A percentile compares a stretch with the other conserved stretches of the same genome.
These are phyloP conservation scores for Neodiprion virginianus DNA, from an alignment of 1,140 invertebrate genomes.

Conservation along the genomic window DNA sequence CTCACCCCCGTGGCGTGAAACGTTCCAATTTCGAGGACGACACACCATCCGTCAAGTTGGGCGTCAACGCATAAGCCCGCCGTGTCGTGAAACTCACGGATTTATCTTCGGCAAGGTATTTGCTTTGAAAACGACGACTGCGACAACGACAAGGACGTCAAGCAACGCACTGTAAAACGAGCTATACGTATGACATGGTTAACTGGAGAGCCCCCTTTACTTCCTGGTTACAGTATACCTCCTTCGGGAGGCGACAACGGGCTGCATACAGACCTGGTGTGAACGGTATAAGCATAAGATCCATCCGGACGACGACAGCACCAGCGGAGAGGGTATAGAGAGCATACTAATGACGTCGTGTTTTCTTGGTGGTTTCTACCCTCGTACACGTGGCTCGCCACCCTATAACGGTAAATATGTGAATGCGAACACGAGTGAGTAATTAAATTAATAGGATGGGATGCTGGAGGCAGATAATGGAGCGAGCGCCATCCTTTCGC, in stretches of 20 bases:
- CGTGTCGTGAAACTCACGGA: background rate
- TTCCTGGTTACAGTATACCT: background rate
- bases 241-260: background rate
- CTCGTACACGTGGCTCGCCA: background rate
- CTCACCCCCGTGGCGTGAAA: background rate
- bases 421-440: constrained; percentile 3
- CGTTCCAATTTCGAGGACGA: background rate
- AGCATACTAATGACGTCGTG: constrained; percentile 1
- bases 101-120: background rate
- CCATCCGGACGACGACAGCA: too few species aligned
- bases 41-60: background rate
- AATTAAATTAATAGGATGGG: constrained; percentile 4
- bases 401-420: background rate
- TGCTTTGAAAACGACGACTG: background rate
- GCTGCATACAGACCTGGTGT: too few species aligned
- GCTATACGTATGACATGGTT: background rate
- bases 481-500: background rate
- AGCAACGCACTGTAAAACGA: too few species aligned
- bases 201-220: background rate
- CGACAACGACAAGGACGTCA: background rate
- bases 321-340: background rate
- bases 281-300: too few species aligned
- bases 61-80: background rate
- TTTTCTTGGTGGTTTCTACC: background rate
- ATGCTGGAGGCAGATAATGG: background rate